Evolutionary conservation across 2,888 invertebrate genomes (phyloP).

Genomic region (Plagodis pulveraria): DNA sequence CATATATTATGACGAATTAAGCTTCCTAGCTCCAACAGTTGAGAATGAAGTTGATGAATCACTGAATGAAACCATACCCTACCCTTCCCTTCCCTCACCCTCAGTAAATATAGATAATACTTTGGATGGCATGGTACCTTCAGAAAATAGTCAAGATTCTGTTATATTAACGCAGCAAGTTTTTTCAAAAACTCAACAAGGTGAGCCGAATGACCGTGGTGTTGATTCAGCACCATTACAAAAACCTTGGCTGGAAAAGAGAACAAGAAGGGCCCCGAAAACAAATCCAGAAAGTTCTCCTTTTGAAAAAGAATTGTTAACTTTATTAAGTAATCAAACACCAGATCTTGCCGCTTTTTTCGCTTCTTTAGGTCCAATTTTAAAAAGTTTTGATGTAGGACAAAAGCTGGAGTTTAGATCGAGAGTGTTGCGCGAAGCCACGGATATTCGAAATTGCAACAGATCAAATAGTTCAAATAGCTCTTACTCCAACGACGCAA

Average conservation of each 20-base stretch:
- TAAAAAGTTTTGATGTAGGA: no score
- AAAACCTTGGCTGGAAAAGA: constrained; percentile 19
- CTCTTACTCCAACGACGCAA: no score
- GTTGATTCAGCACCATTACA: constrained; percentile 30
- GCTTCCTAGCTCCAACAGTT: constrained; percentile 4
- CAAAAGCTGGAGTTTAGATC: no score
- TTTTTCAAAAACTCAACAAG: constrained; percentile 33
- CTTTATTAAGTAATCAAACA: constrained; percentile 37
- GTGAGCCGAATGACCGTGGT: constrained; percentile 30
- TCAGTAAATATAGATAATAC: constrained; percentile 1
- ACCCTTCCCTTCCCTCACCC: constrained; percentile 6
- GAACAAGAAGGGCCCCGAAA: neutral
- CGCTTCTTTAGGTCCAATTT: no score
- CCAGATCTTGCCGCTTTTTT: constrained; percentile 29
- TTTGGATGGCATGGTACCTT: neutral
- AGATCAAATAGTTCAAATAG: no score
- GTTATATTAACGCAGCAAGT: constrained; percentile 21
- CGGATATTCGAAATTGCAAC: no score
- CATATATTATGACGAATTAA: neutral
- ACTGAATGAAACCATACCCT: no score
- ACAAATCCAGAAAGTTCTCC: neutral
- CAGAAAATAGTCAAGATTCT: constrained; percentile 30
- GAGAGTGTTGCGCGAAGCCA: no score
- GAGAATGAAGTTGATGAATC: constrained; percentile 10
- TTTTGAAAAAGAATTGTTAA: constrained; percentile 15